Base-by-base conservation (phyloP, 2,888 invertebrate species). In the Pocota personata region DNA sequence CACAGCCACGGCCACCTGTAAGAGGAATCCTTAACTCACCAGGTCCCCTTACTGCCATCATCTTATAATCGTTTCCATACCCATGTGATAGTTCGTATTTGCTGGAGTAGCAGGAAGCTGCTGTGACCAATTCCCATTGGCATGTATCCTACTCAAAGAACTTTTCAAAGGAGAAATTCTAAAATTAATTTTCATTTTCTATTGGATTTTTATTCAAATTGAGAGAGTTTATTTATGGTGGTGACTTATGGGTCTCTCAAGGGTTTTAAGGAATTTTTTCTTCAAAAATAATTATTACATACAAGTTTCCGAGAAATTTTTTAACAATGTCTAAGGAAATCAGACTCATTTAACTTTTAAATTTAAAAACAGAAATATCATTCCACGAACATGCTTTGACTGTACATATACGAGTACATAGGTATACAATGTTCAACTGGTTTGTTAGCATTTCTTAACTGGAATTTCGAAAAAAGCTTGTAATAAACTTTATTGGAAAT, bases 391-490 rank as follows among this genome's bases (percentile, higher is more conserved):
- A 40, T 40, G 14, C 1, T 40, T 40, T 40, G 14, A 5, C 14
- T 14, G 14, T 14, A 37, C 12, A 35, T 14, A 14, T 6, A 14
- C 6, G 12, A 0, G 6, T 16, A 16, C 16, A 16, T 43, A 14
- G 2, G 3, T 14, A 43, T 14, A 37, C 27, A 52, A 19, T 6
- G 3, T 55, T 14, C 37, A 67, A 67, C 52, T 40, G 27, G 69
- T 55, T 43, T 40, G 12, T 32, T 3, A 12, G n/a, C 14, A 32
- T 40, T 30, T 19, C 0, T 19, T 3, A 21, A 21, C 14, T 78
- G 77, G 77, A 78, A 78, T 5, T 50, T 62, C 77, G 69, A 78
- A 77, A 75, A n/a, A 77, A 69, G 77, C 69, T 69, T 2, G 1
- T n/a, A 1, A 10, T 8, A 27, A 50, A 52, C 40, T 21, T 32